phyloP scores from a whole-genome alignment of 2,797 vertebrate genomes.

The Chloroceryle amazona region DNA sequence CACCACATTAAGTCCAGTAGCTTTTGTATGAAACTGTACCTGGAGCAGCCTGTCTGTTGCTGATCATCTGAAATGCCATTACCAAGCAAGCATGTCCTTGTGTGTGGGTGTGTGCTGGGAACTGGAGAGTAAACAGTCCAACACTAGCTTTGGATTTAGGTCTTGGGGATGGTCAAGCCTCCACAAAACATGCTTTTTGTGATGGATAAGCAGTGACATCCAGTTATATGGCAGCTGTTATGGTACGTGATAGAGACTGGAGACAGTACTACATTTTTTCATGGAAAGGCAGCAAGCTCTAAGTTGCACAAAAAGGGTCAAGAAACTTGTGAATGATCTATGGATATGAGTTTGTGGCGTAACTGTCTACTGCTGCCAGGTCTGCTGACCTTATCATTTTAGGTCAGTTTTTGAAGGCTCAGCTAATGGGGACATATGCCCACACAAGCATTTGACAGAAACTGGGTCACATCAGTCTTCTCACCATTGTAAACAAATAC shows the following conservation, averaged over 20 bases:
- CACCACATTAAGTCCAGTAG: neutral
- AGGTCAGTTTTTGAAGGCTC: neutral
- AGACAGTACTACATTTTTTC: neutral
- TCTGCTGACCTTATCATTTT: neutral
- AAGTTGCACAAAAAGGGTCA: neutral
- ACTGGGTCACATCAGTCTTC: conserved; percentile 40
- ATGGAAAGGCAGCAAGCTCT: neutral
- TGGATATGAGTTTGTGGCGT: neutral
- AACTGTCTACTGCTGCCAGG: neutral
- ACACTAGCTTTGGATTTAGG: neutral
- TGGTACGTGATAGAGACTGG: neutral
- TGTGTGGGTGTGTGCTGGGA: neutral
- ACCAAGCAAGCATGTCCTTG: neutral
- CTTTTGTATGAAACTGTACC: neutral
- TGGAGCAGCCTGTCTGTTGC: neutral
- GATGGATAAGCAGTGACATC: neutral
- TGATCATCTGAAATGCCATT: neutral
- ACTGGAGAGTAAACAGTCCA: neutral
- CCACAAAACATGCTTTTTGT: neutral
- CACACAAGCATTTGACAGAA: conserved; percentile 33
- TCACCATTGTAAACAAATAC: conserved; percentile 48
- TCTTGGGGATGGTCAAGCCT: neutral
- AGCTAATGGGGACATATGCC: neutral
- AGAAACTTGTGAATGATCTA: neutral
- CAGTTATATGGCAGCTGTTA: neutral